Evolutionary conservation across 1,140 invertebrate genomes (phyloP).

Genomic region (Drosophila repleta): DNA sequence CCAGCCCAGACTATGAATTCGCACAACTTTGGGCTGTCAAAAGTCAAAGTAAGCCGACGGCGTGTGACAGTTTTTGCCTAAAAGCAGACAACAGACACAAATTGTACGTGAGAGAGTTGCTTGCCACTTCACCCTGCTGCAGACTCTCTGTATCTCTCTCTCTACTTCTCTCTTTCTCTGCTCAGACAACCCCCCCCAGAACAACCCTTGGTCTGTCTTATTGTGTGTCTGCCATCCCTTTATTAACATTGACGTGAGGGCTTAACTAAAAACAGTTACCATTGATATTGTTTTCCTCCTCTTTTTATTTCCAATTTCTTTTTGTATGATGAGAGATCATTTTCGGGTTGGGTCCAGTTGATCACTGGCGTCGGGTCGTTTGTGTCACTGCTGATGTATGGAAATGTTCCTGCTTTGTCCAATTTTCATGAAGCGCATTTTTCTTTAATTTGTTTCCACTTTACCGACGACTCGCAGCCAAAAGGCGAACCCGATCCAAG

Average conservation of each 20-base stretch:
- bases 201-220: slow-evolving; percentile 5
- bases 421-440: slow-evolving; percentile 60
- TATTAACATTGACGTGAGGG: slow-evolving; percentile 64
- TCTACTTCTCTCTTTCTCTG: neutral
- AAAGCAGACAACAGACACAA: slow-evolving; percentile 31
- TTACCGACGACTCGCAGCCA: slow-evolving; percentile 17
- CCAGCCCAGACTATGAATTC: slow-evolving; percentile 54
- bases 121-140: neutral
- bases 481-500: neutral
- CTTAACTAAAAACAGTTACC: slow-evolving; percentile 61
- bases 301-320: slow-evolving; percentile 15
- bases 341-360: slow-evolving; percentile 53
- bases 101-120: slow-evolving; percentile 52
- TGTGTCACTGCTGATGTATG: slow-evolving; percentile 21
- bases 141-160: neutral
- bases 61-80: slow-evolving; percentile 52
- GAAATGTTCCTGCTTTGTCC: slow-evolving; percentile 40
- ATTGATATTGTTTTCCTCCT: slow-evolving; percentile 56
- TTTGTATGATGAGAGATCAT: slow-evolving; percentile 49
- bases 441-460: slow-evolving; percentile 55
- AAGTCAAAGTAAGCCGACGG: slow-evolving; percentile 76
- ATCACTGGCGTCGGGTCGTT: slow-evolving; percentile 34
- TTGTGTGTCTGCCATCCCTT: slow-evolving; percentile 51
- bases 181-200: slow-evolving; percentile 6
- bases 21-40: slow-evolving; percentile 71